Evolutionary conservation across 2,113 vertebrate genomes (phyloP).

Genomic region (Trachemys scripta): DNA sequence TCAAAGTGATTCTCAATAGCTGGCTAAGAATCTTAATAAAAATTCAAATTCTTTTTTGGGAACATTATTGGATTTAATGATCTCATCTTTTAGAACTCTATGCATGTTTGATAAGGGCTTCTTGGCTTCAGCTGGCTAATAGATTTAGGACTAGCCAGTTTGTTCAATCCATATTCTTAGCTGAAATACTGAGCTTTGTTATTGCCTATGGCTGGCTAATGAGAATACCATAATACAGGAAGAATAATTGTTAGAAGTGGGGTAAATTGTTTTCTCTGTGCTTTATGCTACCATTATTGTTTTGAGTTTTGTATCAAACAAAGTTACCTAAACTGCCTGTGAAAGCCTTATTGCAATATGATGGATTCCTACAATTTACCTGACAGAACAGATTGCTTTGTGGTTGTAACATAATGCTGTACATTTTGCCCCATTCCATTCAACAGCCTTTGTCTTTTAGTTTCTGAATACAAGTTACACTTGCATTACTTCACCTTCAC

Average conservation of each 20-base stretch:
- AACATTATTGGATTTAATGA: conserved; percentile 36
- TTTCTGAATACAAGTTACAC: not conserved
- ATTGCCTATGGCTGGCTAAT: conserved; percentile 29
- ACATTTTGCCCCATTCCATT: not conserved
- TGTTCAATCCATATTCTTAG: conserved; percentile 6
- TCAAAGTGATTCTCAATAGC: conserved; percentile 31
- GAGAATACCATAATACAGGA: not conserved
- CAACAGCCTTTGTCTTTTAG: not conserved
- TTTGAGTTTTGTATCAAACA: conserved; percentile 35
- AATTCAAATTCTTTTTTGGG: conserved; percentile 15
- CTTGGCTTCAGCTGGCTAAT: conserved; percentile 38
- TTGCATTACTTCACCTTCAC: not conserved
- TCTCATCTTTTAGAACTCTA: conserved; percentile 26
- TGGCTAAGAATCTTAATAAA: conserved; percentile 23
- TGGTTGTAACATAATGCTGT: not conserved
- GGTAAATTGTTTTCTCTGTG: conserved; percentile 29
- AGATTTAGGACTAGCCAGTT: conserved; percentile 41
- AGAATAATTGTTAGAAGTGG: conserved; percentile 33
- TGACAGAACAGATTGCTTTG: conserved; percentile 1
- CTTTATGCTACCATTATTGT: conserved; percentile 35
- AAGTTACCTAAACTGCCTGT: conserved; percentile 36
- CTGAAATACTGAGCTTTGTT: conserved; percentile 40
- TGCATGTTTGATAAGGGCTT: not conserved
- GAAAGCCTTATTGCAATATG: conserved; percentile 14
- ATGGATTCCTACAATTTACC: conserved; percentile 35